Conservation (phyloP, 2,888 invertebrate species). For the Aporophyla lueneburgensis region DNA sequence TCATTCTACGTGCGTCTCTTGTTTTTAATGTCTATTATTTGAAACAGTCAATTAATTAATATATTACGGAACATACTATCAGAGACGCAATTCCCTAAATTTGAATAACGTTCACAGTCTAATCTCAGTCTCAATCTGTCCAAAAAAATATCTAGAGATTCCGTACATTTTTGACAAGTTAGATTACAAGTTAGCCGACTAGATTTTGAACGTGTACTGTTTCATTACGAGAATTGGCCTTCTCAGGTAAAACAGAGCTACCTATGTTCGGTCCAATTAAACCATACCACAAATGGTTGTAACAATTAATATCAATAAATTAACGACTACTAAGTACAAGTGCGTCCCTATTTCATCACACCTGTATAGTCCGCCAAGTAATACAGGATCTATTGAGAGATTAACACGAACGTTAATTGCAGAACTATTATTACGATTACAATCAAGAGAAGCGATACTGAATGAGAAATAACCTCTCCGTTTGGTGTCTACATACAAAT, state of each 20-base stretch:
- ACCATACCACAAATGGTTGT: constrained; percentile 40
- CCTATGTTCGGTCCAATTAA: constrained; percentile 24
- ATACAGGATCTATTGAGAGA: constrained; percentile 59
- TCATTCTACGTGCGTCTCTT: background rate
- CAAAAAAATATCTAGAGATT: no score
- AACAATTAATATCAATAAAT: constrained; percentile 62
- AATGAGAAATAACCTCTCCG: constrained; percentile 34
- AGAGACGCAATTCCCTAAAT: no score
- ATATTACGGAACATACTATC: background rate
- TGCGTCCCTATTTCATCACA: constrained; percentile 54
- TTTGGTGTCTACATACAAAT: constrained; percentile 33
- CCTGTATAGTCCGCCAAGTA: constrained; percentile 62
- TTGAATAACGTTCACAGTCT: no score
- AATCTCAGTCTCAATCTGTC: no score
- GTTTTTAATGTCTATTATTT: constrained; percentile 5
- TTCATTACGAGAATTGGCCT: no score
- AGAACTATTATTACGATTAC: constrained; percentile 62
- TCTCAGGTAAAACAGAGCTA: background rate
- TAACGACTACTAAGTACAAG: constrained; percentile 40
- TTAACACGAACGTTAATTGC: constrained; percentile 63
- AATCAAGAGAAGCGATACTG: constrained; percentile 60
- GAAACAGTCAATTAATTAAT: constrained; percentile 13
- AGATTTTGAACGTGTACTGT: no score
- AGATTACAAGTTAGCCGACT: no score
- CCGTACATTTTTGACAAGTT: no score